Conservation (phyloP, 2,888 invertebrate species). For the Heteromyza rotundicornis region DNA sequence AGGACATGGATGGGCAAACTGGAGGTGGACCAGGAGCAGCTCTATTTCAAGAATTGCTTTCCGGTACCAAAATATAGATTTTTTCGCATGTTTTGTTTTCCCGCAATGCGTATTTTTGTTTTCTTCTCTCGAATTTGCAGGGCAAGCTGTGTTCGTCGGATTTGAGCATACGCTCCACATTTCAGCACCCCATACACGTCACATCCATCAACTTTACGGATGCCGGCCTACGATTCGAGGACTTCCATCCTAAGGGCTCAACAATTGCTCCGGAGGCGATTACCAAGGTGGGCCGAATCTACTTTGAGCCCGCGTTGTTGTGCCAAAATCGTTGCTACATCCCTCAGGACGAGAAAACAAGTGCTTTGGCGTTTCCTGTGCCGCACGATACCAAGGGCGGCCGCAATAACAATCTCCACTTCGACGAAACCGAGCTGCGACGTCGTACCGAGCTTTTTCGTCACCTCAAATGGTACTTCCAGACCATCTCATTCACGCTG, state of each 20-base stretch:
- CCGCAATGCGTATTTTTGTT: not conserved
- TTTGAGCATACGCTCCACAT: constrained; percentile 81
- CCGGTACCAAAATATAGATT: too few species aligned
- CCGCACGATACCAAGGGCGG: constrained; percentile 21
- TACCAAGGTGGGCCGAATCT: constrained; percentile 68
- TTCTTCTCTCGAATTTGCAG: constrained; percentile 63
- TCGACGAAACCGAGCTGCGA: constrained; percentile 55
- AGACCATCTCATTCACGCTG: constrained; percentile 55
- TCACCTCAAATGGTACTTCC: constrained; percentile 54
- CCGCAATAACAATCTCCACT: constrained; percentile 46
- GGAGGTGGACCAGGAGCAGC: constrained; percentile 70
- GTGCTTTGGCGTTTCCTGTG: constrained; percentile 29
- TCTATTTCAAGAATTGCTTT: constrained; percentile 80
- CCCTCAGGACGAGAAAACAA: constrained; percentile 23
- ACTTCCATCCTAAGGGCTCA: constrained; percentile 60
- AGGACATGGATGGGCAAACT: constrained; percentile 78
- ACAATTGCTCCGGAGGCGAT: constrained; percentile 64
- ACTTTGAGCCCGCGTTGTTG: constrained; percentile 74
- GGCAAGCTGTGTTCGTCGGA: constrained; percentile 79
- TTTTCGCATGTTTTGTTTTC: not conserved
- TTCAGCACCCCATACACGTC: constrained; percentile 80
- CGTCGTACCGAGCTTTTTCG: constrained; percentile 57
- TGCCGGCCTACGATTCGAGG: constrained; percentile 68
- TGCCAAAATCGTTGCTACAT: constrained; percentile 66
- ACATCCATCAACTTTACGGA: constrained; percentile 65